Conservation (phyloP, 2,113 vertebrate genomes). For the Rhipidura dahli region DNA sequence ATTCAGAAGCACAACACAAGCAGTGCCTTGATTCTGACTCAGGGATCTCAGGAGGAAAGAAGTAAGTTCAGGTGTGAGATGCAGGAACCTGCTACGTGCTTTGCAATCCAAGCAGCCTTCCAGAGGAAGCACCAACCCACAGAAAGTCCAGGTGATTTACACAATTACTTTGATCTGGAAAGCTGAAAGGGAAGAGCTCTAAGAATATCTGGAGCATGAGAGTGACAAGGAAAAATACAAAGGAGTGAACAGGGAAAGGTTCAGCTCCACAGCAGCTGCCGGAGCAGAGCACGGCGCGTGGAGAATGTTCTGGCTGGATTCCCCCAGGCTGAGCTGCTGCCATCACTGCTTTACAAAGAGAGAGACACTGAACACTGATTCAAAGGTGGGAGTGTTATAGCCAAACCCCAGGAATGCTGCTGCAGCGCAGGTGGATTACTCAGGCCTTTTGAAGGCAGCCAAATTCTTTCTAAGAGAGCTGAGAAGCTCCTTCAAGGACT, state of each 20-base stretch:
- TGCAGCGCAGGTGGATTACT: not conserved
- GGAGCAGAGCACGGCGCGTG: not conserved
- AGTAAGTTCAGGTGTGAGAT: not conserved
- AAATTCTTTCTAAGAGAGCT: not conserved
- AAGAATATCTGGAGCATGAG: not conserved
- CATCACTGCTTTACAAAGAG: not conserved
- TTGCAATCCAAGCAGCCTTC: not conserved
- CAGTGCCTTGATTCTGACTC: not conserved
- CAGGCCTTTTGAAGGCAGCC: not conserved
- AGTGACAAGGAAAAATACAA: not conserved
- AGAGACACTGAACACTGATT: not conserved
- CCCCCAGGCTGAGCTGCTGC: not conserved
- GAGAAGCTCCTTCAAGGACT: not conserved
- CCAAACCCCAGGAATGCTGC: not conserved
- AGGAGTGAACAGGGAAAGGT: not conserved
- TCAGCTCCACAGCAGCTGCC: not conserved
- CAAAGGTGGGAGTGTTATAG: not conserved
- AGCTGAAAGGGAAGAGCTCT: constrained; percentile 6
- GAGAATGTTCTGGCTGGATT: not conserved
- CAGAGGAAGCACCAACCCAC: not conserved
- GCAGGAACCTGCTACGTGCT: not conserved
- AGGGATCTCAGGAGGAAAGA: not conserved
- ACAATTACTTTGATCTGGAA: not conserved
- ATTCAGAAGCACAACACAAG: not conserved
- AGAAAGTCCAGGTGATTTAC: not conserved